Conservation (phyloP, 2,113 vertebrate genomes). For the Gymnobelideus leadbeateri region DNA sequence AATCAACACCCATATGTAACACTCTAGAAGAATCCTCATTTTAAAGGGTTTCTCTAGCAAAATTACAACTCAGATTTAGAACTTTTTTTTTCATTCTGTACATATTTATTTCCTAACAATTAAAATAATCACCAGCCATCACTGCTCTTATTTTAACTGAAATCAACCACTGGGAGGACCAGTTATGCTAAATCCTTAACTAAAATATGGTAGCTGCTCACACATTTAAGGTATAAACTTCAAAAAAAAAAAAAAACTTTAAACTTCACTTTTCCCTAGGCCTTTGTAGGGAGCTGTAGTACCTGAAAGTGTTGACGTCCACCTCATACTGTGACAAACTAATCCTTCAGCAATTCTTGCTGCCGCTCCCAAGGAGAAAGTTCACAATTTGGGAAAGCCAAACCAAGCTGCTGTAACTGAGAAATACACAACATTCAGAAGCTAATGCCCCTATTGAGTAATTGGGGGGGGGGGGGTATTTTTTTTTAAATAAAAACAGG, state of each 20-base stretch:
- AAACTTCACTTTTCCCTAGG: slow-evolving; percentile 3
- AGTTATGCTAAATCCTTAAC: background rate
- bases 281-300: background rate
- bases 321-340: background rate
- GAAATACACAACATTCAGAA: background rate
- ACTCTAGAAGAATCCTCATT: background rate
- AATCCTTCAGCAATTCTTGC: background rate
- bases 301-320: background rate
- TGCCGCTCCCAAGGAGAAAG: slow-evolving; percentile 35
- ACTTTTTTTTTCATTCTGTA: background rate
- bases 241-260: slow-evolving; percentile 18
- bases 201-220: background rate
- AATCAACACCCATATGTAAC: background rate
- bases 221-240: background rate
- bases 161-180: background rate
- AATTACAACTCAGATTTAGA: background rate
- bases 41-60: background rate
- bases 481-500: background rate
- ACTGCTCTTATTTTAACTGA: background rate
- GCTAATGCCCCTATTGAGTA: background rate
- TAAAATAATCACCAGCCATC: background rate
- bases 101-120: background rate
- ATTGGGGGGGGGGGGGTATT: background rate
- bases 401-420: background rate
- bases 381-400: slow-evolving; percentile 4